A percentile compares a stretch with the other conserved stretches of the same genome.
These are phyloP conservation scores for Fragum fragum DNA, from an alignment of 2,888 invertebrate genomes.

Conservation along the genomic window DNA sequence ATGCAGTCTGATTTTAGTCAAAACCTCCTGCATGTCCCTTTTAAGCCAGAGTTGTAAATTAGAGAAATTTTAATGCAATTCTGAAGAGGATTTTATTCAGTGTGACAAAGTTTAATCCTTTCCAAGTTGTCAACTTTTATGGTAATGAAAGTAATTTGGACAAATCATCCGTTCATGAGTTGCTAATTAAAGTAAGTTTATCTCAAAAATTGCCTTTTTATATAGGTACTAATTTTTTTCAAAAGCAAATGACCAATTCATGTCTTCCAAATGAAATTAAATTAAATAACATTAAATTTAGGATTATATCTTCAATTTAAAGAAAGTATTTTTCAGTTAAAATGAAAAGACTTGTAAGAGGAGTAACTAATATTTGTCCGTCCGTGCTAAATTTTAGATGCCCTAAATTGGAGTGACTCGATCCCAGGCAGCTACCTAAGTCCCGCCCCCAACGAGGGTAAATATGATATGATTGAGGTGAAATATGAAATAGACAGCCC, in stretches of 20 bases:
- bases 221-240: too few species aligned
- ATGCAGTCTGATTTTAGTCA: too few species aligned
- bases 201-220: too few species aligned
- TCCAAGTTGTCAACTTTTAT: too few species aligned
- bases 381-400: slow-evolving; percentile 67
- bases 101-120: not conserved
- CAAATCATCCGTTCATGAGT: too few species aligned
- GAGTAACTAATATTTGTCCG: slow-evolving; percentile 27
- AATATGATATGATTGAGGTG: slow-evolving; percentile 54
- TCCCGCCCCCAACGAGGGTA: slow-evolving; percentile 38
- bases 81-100: too few species aligned
- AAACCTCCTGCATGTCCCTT: not conserved
- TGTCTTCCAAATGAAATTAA: too few species aligned
- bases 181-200: too few species aligned
- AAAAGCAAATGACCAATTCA: too few species aligned
- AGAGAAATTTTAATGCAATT: not conserved
- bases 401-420: slow-evolving; percentile 52
- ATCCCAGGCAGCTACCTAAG: slow-evolving; percentile 26
- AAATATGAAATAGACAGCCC: slow-evolving; percentile 68
- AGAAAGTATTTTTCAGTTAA: not conserved
- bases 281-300: too few species aligned
- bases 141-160: too few species aligned
- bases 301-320: not conserved
- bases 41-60: not conserved
- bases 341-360: not conserved